Evolutionary conservation across 2,797 vertebrate species (phyloP).

Genomic region (Protonibea diacanthus): DNA sequence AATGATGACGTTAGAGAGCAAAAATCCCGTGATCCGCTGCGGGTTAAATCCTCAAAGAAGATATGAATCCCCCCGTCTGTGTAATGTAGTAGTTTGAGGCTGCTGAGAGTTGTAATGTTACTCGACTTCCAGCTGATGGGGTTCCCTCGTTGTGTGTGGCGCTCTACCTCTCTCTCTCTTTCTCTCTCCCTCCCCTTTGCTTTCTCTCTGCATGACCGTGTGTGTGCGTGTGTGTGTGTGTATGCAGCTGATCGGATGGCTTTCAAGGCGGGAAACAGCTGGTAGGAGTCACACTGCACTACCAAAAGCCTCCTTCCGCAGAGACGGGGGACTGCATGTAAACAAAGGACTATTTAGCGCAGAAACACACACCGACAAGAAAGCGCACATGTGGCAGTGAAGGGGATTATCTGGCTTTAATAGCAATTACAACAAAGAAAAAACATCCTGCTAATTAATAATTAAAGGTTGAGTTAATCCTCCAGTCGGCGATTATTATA

Average conservation of each 20-base stretch:
- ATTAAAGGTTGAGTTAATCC: neutral
- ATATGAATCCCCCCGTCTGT: constrained; percentile 51
- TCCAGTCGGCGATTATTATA: neutral
- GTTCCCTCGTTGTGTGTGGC: constrained; percentile 89
- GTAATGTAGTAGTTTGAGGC: constrained; percentile 74
- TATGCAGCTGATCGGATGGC: constrained; percentile 94
- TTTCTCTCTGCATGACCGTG: constrained; percentile 78
- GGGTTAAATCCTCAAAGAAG: constrained; percentile 39
- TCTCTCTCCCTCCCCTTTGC: constrained; percentile 64
- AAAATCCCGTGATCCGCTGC: constrained; percentile 52
- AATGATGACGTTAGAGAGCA: constrained; percentile 20
- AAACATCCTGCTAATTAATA: neutral
- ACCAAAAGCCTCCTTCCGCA: constrained; percentile 90
- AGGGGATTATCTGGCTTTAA: neutral
- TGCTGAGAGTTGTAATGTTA: constrained; percentile 87
- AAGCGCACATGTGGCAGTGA: neutral
- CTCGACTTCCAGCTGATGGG: constrained; percentile 90
- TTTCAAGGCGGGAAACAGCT: constrained; percentile 99
- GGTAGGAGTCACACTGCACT: constrained; percentile 92
- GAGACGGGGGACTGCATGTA: constrained; percentile 90
- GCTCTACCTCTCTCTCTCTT: constrained; percentile 73
- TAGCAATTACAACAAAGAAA: neutral
- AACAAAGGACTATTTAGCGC: constrained; percentile 92
- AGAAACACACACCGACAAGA: constrained; percentile 58
- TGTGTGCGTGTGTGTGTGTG: constrained; percentile 83